These are phyloP conservation scores for Yasuhikotakia modesta DNA, from an alignment of 2,797 vertebrate species.

Conservation along the genomic window DNA sequence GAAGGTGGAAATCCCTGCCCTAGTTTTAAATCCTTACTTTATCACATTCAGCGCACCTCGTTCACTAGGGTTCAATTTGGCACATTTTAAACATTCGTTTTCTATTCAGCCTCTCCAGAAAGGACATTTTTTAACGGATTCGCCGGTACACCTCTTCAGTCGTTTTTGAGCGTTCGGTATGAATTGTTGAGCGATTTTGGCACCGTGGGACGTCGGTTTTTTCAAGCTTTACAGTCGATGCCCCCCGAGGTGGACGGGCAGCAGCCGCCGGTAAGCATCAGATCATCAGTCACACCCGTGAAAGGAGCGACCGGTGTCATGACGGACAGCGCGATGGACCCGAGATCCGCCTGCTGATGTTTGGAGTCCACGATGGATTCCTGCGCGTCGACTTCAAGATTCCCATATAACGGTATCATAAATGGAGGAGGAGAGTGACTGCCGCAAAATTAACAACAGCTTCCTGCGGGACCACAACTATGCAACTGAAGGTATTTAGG, in stretches of 20 bases:
- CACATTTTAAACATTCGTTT: not conserved
- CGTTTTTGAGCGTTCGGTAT: slow-evolving; percentile 11
- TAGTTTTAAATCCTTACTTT: slow-evolving; percentile 69
- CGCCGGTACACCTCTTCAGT: slow-evolving; percentile 1
- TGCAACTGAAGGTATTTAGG: slow-evolving; percentile 94
- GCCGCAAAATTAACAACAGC: slow-evolving; percentile 98
- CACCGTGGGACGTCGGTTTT: slow-evolving; percentile 27
- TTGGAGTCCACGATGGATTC: slow-evolving; percentile 77
- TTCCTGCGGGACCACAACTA: slow-evolving; percentile 99
- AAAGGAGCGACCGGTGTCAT: slow-evolving; percentile 70
- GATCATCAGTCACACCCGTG: slow-evolving; percentile 67
- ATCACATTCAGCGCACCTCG: slow-evolving; percentile 32
- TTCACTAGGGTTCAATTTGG: slow-evolving; percentile 21
- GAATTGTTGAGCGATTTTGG: slow-evolving; percentile 28
- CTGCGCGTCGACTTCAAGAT: slow-evolving; percentile 75
- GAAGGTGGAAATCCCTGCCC: slow-evolving; percentile 67
- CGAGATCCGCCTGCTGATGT: slow-evolving; percentile 78
- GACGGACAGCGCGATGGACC: slow-evolving; percentile 75
- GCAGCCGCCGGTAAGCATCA: slow-evolving; percentile 56
- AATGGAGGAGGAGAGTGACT: slow-evolving; percentile 84
- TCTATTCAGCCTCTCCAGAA: slow-evolving; percentile 11
- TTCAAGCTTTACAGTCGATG: slow-evolving; percentile 56
- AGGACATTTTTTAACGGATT: not conserved
- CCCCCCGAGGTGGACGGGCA: slow-evolving; percentile 60
- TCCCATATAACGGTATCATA: slow-evolving; percentile 77